Base-by-base conservation (phyloP, 2,888 invertebrate species). In the Nomada fabriciana region DNA sequence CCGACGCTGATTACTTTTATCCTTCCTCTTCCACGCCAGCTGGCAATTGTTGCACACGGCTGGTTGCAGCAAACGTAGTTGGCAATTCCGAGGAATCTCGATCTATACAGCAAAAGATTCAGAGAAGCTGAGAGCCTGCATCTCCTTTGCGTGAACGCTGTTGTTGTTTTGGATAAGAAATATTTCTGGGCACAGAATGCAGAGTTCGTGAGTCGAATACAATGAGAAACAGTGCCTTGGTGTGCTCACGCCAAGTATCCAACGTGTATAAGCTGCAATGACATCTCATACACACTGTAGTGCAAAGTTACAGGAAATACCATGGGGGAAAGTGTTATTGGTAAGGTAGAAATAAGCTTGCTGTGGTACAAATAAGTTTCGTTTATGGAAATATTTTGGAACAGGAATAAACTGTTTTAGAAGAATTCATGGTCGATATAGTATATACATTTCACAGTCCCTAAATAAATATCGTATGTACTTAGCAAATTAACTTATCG, bases 141-240 rank as follows among this genome's bases (percentile, higher is more conserved):
- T 20, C 50, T 18, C 36, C 23, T 1, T 42, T 5, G 0, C 18
- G 29, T 52, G 60, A 59, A 75, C 52, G 13, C 1, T 57, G 15
- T 42, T 57, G 47, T 59, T 64, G 50, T 47, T 47, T 64, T 29
- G 43, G 20, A 15, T 15, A 65, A 70, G 42, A 15, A 52, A 75
- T 43, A 60, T 53, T 50, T 47, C n/a, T n/a, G 29, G 29, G 20
- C 29, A 13, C 5, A 20, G 47, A 64, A 36, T 47, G 15, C 9
- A 11, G n/a, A 7, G 55, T 67, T 55, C 53, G 63, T 42, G 57
- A 59, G 50, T 42, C 7, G 68, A 63, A 50, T 29, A 57, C 25
- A 36, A 77, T 36, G 25, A 36, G 2, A 20, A 20, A 15, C 53
- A 43, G 23, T 63, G 18, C 20, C 42, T 64, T 2, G 42, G 9